phyloP scores from a whole-genome alignment of 2,888 invertebrate genomes.

The Hoplodrina blanda region DNA sequence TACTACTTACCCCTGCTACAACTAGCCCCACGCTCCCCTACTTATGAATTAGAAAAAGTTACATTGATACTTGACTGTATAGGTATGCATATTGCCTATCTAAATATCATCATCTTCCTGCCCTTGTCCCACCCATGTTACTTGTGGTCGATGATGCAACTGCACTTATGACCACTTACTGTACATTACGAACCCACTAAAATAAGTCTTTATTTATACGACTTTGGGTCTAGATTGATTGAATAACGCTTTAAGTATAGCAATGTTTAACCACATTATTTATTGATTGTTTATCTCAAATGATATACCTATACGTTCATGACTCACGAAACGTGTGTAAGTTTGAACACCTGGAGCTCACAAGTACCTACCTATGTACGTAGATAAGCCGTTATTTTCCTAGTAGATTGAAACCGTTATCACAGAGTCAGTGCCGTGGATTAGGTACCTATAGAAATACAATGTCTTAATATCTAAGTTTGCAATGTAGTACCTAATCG shows the following conservation, averaged over 20 bases:
- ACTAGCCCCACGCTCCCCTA: too few relatives aligned
- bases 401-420: constrained; percentile 7
- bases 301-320: neutral
- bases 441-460: neutral
- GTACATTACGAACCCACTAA: too few relatives aligned
- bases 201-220: neutral
- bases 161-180: too few relatives aligned
- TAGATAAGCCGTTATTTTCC: constrained; percentile 35
- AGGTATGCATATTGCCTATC: too few relatives aligned
- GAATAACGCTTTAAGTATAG: constrained; percentile 2
- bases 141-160: too few relatives aligned
- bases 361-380: constrained; percentile 4
- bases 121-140: too few relatives aligned
- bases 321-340: constrained; percentile 17
- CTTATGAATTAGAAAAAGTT: too few relatives aligned
- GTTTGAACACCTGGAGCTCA: constrained; percentile 27
- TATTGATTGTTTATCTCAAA: constrained; percentile 21
- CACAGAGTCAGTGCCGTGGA: neutral
- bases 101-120: too few relatives aligned
- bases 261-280: neutral
- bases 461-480: neutral
- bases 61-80: too few relatives aligned
- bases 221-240: neutral
- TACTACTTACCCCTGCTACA: too few relatives aligned
- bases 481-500: neutral